phyloP scores from a whole-genome alignment of 2,113 vertebrate genomes.

The Gavia stellata region DNA sequence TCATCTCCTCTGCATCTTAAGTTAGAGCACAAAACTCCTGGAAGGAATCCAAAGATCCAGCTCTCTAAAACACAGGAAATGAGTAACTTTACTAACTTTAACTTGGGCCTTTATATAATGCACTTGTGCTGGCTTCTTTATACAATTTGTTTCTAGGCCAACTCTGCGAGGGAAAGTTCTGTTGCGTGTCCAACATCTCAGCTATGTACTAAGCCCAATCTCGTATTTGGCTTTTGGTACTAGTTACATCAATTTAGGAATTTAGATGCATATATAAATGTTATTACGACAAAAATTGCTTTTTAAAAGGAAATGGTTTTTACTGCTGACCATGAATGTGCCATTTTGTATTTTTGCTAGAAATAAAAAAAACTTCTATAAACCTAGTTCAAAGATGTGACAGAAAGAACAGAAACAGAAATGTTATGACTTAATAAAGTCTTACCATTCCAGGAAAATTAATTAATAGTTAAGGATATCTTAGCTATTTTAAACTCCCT shows the following conservation, averaged over 20 bases:
- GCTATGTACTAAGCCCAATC: neutral
- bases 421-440: neutral
- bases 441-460: neutral
- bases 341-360: neutral
- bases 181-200: neutral
- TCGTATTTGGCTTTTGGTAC: neutral
- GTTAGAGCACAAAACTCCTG: slow-evolving; percentile 20
- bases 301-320: neutral
- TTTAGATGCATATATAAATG: neutral
- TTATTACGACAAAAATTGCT: neutral
- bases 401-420: neutral
- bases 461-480: neutral
- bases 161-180: neutral
- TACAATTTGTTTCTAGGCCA: neutral
- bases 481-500: neutral
- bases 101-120: slow-evolving; percentile 20
- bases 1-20: slow-evolving; percentile 37
- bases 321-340: neutral
- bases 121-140: neutral
- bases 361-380: neutral
- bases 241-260: neutral
- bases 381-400: neutral
- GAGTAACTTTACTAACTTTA: slow-evolving; percentile 63
- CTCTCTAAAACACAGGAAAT: slow-evolving; percentile 58
- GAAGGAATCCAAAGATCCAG: slow-evolving; percentile 23